Conservation (phyloP, 53 echinoderm and acorn worm species). For the Apostichopus leukothele region DNA sequence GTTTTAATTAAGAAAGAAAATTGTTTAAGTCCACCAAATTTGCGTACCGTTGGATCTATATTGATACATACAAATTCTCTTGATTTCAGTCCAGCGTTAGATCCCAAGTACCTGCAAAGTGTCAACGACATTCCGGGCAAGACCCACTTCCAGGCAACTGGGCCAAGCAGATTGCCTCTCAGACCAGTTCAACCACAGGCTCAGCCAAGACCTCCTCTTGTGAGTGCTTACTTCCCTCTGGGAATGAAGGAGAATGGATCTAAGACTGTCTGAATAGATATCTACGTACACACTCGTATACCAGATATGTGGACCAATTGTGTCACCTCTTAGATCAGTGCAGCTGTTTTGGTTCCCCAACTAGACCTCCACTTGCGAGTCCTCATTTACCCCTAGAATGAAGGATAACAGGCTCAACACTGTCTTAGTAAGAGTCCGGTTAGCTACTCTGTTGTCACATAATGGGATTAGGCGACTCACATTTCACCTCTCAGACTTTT, state of each 20-base stretch:
- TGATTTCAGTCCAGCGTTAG: conserved; percentile 67
- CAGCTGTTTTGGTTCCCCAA: background rate
- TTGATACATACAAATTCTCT: background rate
- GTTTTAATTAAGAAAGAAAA: no score
- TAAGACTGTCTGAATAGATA: conserved; percentile 8
- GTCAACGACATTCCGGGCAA: conserved; percentile 12
- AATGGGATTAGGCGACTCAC: no score
- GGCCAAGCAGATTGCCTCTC: conserved; percentile 37
- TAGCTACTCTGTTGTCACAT: no score
- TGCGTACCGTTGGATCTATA: no score
- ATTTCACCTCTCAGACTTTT: no score
- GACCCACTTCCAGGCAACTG: background rate
- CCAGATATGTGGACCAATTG: background rate
- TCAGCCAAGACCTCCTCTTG: conserved; percentile 64
- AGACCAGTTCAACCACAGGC: conserved; percentile 41
- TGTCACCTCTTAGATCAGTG: conserved; percentile 45
- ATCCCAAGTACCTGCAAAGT: conserved; percentile 81
- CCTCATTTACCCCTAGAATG: conserved; percentile 74
- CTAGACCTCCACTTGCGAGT: conserved; percentile 75
- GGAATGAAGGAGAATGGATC: conserved; percentile 58
- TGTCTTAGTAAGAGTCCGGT: no score
- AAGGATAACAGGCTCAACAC: no score
- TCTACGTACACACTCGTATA: no score
- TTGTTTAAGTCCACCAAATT: no score
- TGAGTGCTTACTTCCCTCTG: conserved; percentile 85